A percentile compares a stretch with the other conserved stretches of the same genome.
These are phyloP conservation scores for Halocaridina rubra DNA, from an alignment of 2,888 invertebrate genomes.

Conservation along the genomic window DNA sequence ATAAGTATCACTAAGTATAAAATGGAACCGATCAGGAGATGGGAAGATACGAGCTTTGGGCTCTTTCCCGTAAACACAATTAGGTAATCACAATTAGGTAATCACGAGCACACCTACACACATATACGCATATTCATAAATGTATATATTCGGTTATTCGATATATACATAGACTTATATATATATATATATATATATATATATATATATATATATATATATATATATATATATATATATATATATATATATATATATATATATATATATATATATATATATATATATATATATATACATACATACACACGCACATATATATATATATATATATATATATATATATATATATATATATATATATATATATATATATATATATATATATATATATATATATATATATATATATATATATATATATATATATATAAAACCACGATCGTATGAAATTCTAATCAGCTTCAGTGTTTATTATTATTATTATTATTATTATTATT, in stretches of 20 bases:
- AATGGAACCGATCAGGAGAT: too few species aligned
- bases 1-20: too few species aligned
- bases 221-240: neutral
- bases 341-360: neutral
- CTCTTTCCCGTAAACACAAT: too few species aligned
- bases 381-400: neutral
- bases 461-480: too few species aligned
- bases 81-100: too few species aligned
- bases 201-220: neutral
- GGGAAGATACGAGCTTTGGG: too few species aligned
- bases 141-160: too few species aligned
- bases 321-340: neutral
- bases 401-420: neutral
- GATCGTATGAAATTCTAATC: neutral
- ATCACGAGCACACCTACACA: too few species aligned
- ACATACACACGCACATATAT: neutral
- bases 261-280: neutral
- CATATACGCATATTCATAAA: too few species aligned
- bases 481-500: too few species aligned
- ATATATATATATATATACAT: neutral
- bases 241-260: neutral
- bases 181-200: too few species aligned
- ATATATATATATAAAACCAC: neutral
- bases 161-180: too few species aligned
- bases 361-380: neutral